phyloP scores from a whole-genome alignment of 1,140 invertebrate species.

The Zaprionus capensis region DNA sequence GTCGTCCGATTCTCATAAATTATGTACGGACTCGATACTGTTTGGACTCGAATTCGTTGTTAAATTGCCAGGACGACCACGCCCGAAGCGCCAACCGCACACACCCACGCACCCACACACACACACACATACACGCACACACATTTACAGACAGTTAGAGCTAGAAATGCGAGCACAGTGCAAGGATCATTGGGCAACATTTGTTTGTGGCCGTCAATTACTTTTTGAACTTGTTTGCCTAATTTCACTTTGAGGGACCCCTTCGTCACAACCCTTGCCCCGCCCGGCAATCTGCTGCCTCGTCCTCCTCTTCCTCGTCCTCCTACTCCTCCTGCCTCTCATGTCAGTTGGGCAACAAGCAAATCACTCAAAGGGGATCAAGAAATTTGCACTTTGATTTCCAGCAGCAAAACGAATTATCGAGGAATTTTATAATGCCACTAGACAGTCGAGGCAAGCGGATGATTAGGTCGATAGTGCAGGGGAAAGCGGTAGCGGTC shows the following conservation, averaged over 20 bases:
- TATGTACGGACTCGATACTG: background rate
- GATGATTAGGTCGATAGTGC: background rate
- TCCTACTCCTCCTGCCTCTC: background rate
- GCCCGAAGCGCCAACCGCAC: background rate
- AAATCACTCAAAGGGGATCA: slow-evolving; percentile 69
- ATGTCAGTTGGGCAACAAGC: slow-evolving; percentile 54
- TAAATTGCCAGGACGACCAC: slow-evolving; percentile 17
- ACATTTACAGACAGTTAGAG: background rate
- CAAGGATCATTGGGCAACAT: slow-evolving; percentile 19
- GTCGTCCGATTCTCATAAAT: slow-evolving; percentile 1
- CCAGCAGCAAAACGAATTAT: slow-evolving; percentile 52
- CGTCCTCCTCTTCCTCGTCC: background rate
- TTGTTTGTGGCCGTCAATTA: slow-evolving; percentile 22
- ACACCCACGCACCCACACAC: slow-evolving; percentile 1
- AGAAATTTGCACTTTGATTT: slow-evolving; percentile 57
- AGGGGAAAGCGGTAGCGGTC: background rate
- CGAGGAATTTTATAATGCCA: slow-evolving; percentile 32
- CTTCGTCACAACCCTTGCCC: background rate
- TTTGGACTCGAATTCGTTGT: slow-evolving; percentile 1
- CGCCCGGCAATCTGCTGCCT: background rate
- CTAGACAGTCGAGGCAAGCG: background rate
- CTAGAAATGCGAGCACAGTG: slow-evolving; percentile 1
- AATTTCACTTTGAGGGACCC: slow-evolving; percentile 12
- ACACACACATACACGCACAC: background rate
- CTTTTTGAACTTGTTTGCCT: slow-evolving; percentile 29